These are phyloP conservation scores for Serinus canaria DNA, from an alignment of 2,113 vertebrate genomes.

Conservation along the genomic window DNA sequence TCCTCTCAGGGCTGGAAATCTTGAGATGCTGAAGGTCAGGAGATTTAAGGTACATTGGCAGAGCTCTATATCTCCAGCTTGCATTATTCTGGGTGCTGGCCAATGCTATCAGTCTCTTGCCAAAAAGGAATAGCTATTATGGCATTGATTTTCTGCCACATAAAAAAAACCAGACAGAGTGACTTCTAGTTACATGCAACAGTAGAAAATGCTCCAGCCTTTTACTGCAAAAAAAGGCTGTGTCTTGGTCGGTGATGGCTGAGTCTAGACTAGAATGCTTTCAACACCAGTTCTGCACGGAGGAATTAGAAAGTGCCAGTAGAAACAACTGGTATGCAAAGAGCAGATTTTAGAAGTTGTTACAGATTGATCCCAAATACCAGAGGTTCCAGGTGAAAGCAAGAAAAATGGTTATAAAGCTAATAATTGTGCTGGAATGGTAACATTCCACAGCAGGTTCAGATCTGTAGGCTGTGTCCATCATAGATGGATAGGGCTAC, in stretches of 20 bases:
- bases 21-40: conserved; percentile 60
- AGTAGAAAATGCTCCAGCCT: conserved; percentile 27
- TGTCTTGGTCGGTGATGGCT: not conserved
- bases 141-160: conserved; percentile 62
- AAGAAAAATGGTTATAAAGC: not conserved
- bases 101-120: conserved; percentile 59
- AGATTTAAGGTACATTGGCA: conserved; percentile 61
- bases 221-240: not conserved
- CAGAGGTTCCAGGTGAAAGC: not conserved
- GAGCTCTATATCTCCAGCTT: conserved; percentile 51
- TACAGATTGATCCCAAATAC: not conserved
- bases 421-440: not conserved
- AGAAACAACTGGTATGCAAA: not conserved
- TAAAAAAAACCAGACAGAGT: conserved; percentile 12
- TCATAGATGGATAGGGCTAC: not conserved
- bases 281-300: not conserved
- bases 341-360: not conserved
- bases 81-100: conserved; percentile 52
- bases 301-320: not conserved
- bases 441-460: not conserved
- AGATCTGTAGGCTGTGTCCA: not conserved
- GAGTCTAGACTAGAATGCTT: not conserved
- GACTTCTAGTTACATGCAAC: conserved; percentile 62
- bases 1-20: conserved; percentile 31
- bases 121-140: conserved; percentile 67